phyloP scores from a whole-genome alignment of 2,113 vertebrate species.

The Callospermophilus lateralis region DNA sequence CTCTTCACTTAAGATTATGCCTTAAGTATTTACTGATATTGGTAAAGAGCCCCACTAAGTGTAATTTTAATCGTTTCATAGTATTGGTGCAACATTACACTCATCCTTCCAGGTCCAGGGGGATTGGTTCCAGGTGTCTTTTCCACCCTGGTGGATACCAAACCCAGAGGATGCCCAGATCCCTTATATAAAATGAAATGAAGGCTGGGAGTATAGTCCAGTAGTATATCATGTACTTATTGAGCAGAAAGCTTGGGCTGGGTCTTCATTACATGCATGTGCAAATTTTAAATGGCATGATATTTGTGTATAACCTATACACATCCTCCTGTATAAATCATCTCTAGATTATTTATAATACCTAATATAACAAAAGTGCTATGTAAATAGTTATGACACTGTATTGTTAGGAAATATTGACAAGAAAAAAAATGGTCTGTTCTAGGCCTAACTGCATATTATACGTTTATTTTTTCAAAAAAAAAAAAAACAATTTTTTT shows the following conservation, averaged over 20 bases:
- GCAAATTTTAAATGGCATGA: background rate
- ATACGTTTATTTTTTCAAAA: background rate
- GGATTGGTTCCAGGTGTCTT: background rate
- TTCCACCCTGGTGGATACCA: background rate
- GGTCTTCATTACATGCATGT: background rate
- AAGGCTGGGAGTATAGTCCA: background rate
- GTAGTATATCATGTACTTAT: background rate
- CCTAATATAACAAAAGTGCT: background rate
- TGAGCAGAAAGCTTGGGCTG: background rate
- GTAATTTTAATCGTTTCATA: conserved; percentile 32
- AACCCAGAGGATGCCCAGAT: background rate
- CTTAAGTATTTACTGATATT: background rate
- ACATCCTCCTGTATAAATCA: background rate
- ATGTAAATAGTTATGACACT: background rate
- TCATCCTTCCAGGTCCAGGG: background rate
- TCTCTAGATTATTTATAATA: background rate
- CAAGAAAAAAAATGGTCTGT: background rate
- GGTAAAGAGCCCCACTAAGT: background rate
- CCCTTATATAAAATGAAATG: background rate
- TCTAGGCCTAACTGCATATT: background rate
- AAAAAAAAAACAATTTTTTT: too few relatives aligned
- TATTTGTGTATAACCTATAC: background rate
- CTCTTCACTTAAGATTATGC: background rate
- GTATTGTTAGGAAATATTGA: background rate
- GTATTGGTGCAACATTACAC: background rate